These are phyloP conservation scores for Radopholus similis DNA, from an alignment of 1,140 invertebrate genomes.

Conservation along the genomic window DNA sequence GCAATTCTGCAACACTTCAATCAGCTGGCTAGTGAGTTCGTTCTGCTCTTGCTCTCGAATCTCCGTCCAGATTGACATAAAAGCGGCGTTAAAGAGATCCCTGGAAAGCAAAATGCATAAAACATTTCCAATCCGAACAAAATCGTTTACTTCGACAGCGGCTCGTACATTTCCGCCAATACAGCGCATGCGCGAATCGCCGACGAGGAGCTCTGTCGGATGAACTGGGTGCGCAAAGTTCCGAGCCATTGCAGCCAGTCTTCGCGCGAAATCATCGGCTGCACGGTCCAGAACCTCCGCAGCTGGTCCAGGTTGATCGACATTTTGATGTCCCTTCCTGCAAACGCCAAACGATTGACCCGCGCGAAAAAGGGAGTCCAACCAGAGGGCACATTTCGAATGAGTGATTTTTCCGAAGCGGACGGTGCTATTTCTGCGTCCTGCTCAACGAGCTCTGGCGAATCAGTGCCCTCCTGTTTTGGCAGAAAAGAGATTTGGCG, in stretches of 20 bases:
- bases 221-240: constrained; percentile 77
- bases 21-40: constrained; percentile 79
- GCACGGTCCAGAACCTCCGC: constrained; percentile 36
- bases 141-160: constrained; percentile 69
- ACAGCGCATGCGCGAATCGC: constrained; percentile 82
- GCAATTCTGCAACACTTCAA: constrained; percentile 82
- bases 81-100: constrained; percentile 95
- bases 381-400: constrained; percentile 3
- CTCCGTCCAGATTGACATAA: constrained; percentile 98
- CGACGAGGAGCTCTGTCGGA: constrained; percentile 91
- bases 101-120: constrained; percentile 61
- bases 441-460: not conserved
- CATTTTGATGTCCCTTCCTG: not conserved
- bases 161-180: constrained; percentile 86
- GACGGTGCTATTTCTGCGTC: not conserved
- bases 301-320: constrained; percentile 39
- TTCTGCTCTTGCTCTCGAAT: constrained; percentile 75
- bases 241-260: constrained; percentile 97
- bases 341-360: not conserved
- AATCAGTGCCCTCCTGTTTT: not conserved
- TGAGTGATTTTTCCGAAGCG: not conserved
- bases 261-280: constrained; percentile 67
- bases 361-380: not conserved
- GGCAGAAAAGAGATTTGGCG: constrained; percentile 12
- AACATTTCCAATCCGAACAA: not conserved